Evolutionary conservation across 2,797 vertebrate species (phyloP).

Genomic region (Hemibagrus guttatus): DNA sequence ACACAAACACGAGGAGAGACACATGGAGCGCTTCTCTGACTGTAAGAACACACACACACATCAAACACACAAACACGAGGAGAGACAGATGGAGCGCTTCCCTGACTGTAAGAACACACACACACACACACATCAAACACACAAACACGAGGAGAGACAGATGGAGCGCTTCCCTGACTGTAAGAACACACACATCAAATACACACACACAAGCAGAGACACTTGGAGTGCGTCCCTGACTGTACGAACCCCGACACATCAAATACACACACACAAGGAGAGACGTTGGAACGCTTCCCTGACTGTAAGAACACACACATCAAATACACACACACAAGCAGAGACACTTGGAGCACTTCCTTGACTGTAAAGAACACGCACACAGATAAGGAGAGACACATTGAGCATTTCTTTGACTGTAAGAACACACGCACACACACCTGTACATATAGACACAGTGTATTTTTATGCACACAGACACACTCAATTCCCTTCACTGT

Average conservation of each 20-base stretch:
- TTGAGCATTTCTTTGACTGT: slow-evolving; percentile 91
- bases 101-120: slow-evolving; percentile 85
- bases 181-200: slow-evolving; percentile 65
- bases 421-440: slow-evolving; percentile 43
- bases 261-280: background rate
- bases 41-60: slow-evolving; percentile 71
- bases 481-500: too few species aligned
- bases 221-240: slow-evolving; percentile 90
- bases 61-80: background rate
- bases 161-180: slow-evolving; percentile 72
- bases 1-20: slow-evolving; percentile 92
- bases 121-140: slow-evolving; percentile 98
- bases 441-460: too few species aligned
- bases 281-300: background rate
- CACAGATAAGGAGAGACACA: slow-evolving; percentile 82
- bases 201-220: background rate
- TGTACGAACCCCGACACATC: slow-evolving; percentile 72
- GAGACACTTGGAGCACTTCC: background rate
- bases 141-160: slow-evolving; percentile 65
- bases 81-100: too few species aligned
- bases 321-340: slow-evolving; percentile 90
- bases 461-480: background rate
- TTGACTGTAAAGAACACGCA: slow-evolving; percentile 75
- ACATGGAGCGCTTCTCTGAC: slow-evolving; percentile 88
- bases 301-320: slow-evolving; percentile 90